Conservation (phyloP, 2,888 invertebrate genomes). For the Drosophila siamana region DNA sequence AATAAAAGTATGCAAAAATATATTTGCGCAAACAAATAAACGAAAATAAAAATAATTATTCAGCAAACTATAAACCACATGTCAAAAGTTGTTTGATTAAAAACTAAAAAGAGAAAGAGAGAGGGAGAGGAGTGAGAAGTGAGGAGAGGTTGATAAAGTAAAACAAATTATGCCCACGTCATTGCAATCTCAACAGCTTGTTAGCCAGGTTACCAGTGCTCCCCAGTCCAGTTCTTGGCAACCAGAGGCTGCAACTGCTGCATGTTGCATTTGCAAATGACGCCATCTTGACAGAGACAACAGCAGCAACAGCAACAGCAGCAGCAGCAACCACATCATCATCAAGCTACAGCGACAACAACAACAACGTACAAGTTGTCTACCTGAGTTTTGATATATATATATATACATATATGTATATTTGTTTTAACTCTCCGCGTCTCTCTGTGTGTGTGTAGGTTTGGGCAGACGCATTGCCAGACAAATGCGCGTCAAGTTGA, state of each 20-base stretch:
- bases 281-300: conserved; percentile 75
- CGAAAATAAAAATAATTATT: not conserved
- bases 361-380: conserved; percentile 36
- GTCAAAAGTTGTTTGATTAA: conserved; percentile 30
- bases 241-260: conserved; percentile 39
- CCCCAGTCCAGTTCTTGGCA: conserved; percentile 4
- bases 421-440: conserved; percentile 31
- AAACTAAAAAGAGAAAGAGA: conserved; percentile 28
- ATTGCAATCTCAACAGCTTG: conserved; percentile 78
- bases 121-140: not conserved
- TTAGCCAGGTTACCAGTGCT: conserved; percentile 48
- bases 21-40: conserved; percentile 18
- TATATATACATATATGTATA: conserved; percentile 27
- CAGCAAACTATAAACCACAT: conserved; percentile 19
- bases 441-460: conserved; percentile 47
- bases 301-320: conserved; percentile 44
- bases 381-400: conserved; percentile 38
- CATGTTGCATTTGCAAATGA: conserved; percentile 64
- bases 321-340: conserved; percentile 40
- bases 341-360: conserved; percentile 33
- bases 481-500: conserved; percentile 81
- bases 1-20: conserved; percentile 26
- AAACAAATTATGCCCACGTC: conserved; percentile 76
- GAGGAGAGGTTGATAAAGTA: conserved; percentile 59
- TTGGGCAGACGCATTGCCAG: conserved; percentile 78